phyloP scores from a whole-genome alignment of 2,888 invertebrate genomes.

The Busseola fusca region DNA sequence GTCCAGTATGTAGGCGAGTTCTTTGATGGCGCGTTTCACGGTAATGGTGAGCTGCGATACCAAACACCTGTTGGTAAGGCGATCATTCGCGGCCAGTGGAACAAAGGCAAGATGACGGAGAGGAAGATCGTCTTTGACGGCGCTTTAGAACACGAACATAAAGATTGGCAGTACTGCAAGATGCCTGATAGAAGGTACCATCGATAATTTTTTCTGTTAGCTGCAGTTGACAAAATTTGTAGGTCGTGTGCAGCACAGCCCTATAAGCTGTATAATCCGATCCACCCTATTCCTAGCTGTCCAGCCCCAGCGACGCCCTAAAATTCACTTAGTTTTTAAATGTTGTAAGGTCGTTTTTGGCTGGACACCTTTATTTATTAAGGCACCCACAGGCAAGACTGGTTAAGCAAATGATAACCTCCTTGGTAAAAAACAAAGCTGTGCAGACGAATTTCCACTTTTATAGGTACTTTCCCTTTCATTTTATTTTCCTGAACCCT shows the following conservation, averaged over 20 bases:
- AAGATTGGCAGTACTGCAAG: slow-evolving; percentile 24
- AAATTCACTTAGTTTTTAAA: no score
- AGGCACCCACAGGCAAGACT: background rate
- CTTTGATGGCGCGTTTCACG: slow-evolving; percentile 15
- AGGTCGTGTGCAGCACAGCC: no score
- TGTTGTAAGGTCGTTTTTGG: background rate
- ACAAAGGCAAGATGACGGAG: slow-evolving; percentile 1
- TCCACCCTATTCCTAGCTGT: no score
- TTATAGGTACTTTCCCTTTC: background rate
- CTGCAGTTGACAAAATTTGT: background rate
- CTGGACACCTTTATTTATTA: no score
- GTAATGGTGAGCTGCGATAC: slow-evolving; percentile 26
- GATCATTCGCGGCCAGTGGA: slow-evolving; percentile 17
- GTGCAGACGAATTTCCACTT: background rate
- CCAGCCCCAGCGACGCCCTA: no score
- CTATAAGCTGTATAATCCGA: no score
- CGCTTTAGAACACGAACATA: background rate
- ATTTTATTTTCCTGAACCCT: background rate
- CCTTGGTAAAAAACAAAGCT: no score
- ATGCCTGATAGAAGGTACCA: slow-evolving; percentile 42
- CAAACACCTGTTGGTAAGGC: background rate
- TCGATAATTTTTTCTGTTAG: background rate
- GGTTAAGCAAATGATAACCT: background rate
- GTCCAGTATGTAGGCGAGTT: slow-evolving; percentile 24
- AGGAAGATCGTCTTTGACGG: background rate